Evolutionary conservation across 2,888 invertebrate species (phyloP), one percentile per base, ranked within the genome.

Genomic region (Mechanitis mazaeus): DNA sequence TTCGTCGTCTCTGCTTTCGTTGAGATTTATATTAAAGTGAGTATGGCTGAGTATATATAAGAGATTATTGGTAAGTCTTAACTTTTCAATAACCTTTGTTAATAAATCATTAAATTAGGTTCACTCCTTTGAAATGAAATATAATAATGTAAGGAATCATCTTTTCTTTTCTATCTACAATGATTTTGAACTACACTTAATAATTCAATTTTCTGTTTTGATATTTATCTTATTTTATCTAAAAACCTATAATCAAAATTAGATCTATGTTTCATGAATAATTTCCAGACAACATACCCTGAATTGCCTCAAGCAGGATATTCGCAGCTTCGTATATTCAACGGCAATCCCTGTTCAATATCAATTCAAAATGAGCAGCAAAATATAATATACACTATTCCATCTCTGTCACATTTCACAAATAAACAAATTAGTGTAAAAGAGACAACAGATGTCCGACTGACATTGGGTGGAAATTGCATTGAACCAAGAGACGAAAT

Each of bases 1-100:
- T 97, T 97, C 77, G 85, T 94, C n/a, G 84, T 94, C 3, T 95
- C 97, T 0, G 96, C 93, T 0, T 68, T 93, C 4, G 90, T 97
- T 0, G 94, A 96, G 76, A 78, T 94, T 11, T 83, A 91, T 59
- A 78, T 95, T n/a, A 93, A 94, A 90, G 93, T 92, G 75, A 77
- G 75, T 67, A 46, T 58, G 28, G 12, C 12, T 38, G 9, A n/a
- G 1, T 31, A 6, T n/a, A 20, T n/a, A n/a, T 20, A 20, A n/a
- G 6, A 6, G 4, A 11, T 46, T n/a, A n/a, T 46, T 2, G 4
- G 35, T 35, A 6, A 35, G 35, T 35, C 6, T 35, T 35, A 20
- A 5, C 35, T 35, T 35, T 6, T 35, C 2, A 35, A 35, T 35
- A 35, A 35, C 6, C 35, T 35, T 20, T 6, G 35, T 35, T 35